Evolutionary conservation across 30 jellyfish, hydroid and myxozoan species (phyloP).

Genomic region (Clytia hemisphaerica): DNA sequence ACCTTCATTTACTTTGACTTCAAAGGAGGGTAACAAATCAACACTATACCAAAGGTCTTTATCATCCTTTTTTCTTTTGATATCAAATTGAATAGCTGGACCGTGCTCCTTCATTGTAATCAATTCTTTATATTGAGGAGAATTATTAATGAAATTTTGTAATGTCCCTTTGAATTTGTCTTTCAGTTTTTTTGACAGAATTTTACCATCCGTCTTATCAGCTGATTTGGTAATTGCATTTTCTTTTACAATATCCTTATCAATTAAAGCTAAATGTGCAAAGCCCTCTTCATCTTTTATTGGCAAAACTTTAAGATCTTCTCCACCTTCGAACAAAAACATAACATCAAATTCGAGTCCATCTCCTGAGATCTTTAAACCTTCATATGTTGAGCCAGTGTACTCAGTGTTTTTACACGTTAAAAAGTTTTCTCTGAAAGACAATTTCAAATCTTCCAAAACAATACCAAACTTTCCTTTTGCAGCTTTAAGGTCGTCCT

Average conservation of each 20-base stretch:
- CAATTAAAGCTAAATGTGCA: neutral
- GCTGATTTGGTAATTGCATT: neutral
- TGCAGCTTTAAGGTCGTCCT: neutral
- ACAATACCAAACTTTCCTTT: neutral
- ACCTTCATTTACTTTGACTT: neutral
- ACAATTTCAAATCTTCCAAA: neutral
- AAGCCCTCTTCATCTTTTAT: neutral
- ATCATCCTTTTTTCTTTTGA: neutral
- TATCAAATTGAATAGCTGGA: conserved; percentile 14
- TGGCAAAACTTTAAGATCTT: neutral
- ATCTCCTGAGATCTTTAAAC: conserved; percentile 1
- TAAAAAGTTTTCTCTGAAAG: neutral
- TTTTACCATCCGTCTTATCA: neutral
- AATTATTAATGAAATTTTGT: neutral
- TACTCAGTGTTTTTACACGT: conserved; percentile 12
- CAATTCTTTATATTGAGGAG: neutral
- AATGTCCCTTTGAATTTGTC: neutral
- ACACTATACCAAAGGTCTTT: conserved; percentile 11
- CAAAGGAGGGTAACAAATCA: conserved; percentile 7
- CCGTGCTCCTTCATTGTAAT: neutral
- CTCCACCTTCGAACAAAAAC: conserved; percentile 12
- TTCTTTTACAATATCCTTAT: neutral
- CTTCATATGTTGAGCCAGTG: conserved; percentile 20
- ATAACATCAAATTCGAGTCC: conserved; percentile 18
- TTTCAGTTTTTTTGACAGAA: conserved; percentile 9